These are phyloP conservation scores for Muscicapa adusta DNA, from an alignment of 2,113 vertebrate genomes.

Conservation along the genomic window DNA sequence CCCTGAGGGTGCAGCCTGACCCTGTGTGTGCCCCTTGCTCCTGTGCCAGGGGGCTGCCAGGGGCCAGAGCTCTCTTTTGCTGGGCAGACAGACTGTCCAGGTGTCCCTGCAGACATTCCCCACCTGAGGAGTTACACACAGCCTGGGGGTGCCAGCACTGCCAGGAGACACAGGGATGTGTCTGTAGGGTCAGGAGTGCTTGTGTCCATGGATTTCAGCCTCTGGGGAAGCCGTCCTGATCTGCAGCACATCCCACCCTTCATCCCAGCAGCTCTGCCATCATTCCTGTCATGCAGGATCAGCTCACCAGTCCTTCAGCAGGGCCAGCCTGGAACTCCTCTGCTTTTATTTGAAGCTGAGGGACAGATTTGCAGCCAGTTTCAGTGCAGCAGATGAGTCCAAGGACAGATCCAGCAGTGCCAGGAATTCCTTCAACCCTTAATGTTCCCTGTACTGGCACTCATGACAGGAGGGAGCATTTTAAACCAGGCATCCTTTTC, in stretches of 20 bases:
- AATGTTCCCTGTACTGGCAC: background rate
- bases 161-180: fast-evolving
- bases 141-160: background rate
- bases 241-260: background rate
- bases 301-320: background rate
- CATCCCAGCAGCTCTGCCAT: background rate
- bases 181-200: background rate
- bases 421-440: background rate
- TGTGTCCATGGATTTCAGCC: too few species aligned
- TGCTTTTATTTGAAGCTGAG: background rate
- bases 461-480: background rate
- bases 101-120: background rate
- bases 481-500: background rate
- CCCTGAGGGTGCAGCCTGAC: background rate
- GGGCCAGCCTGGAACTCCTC: background rate
- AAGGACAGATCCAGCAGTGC: background rate
- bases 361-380: background rate
- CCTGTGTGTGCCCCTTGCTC: background rate
- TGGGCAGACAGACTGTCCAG: background rate
- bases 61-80: background rate
- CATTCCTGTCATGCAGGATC: background rate
- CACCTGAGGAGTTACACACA: background rate
- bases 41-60: background rate
- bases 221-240: background rate
- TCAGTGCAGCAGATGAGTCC: background rate